Evolutionary conservation across 2,113 vertebrate genomes (phyloP), one percentile per base, ranked within the genome.

Genomic region (Fregetta grallaria): DNA sequence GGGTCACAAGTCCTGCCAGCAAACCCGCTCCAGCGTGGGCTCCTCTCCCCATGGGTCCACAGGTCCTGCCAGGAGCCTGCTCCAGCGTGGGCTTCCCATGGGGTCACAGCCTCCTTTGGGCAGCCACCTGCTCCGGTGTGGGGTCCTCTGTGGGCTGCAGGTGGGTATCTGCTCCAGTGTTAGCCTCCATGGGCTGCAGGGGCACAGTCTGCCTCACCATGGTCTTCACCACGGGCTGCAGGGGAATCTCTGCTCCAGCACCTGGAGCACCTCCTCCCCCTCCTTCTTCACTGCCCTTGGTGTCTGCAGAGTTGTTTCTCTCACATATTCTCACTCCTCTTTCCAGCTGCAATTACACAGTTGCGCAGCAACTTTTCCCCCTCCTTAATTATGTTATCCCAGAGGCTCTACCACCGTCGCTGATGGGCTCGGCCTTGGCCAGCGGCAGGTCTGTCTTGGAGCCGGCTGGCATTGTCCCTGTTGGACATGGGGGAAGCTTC

Each of bases 91-190:
- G 58, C 22, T 59, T 15, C 14, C 14, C 14, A 59, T 3, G 1
- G 58, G 58, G 14, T 59, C 56, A 58, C 21, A 25, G 34, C 7
- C n/a, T 27, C 34, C 36, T 62, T 38, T 3, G 15, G 23, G 36
- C 11, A 38, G 17, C 36, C 59, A 11, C 15, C 10, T 38, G 7
- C 23, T 36, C n/a, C 5, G 1, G n/a, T 1, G 3, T 26, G 36
- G 36, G 23, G 59, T 38, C 59, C n/a, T 62, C n/a, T 21, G 9
- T 1, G 9, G 58, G 58, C 56, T n/a, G 58, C 58, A 36, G 58
- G 58, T n/a, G 42, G 34, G 9, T n/a, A 15, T 36, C 58, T 59
- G 58, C 58, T 59, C 34, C 58, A 22, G 34, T 14, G 1, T 7
- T 6, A 6, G 15, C 34, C 34, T 36, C 58, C 58, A 23, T n/a